Conservation (phyloP, 2,888 invertebrate genomes). For the Pandemis corylana region DNA sequence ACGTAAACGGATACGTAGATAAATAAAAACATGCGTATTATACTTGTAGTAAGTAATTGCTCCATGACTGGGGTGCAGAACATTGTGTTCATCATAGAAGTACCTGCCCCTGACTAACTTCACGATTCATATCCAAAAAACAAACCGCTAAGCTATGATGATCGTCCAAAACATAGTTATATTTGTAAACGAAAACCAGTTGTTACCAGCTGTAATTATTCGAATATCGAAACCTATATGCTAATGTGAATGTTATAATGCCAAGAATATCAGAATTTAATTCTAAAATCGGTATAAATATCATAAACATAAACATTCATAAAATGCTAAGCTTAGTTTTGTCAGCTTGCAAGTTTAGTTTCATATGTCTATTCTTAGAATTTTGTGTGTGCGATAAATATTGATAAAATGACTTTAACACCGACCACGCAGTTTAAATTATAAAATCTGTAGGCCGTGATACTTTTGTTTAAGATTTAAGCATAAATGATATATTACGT, state of each 20-base stretch:
- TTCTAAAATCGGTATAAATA: background rate
- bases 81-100: no score
- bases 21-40: no score
- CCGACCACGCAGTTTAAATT: background rate
- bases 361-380: background rate
- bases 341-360: no score
- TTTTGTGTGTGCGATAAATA: background rate
- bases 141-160: no score
- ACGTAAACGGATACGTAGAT: no score
- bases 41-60: no score
- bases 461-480: background rate
- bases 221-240: background rate
- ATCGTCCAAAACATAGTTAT: background rate
- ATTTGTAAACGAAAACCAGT: background rate
- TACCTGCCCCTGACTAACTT: no score
- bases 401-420: background rate
- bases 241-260: background rate
- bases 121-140: no score
- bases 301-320: background rate
- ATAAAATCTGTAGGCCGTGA: background rate
- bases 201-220: background rate
- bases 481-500: conserved; percentile 3
- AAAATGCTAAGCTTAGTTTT: no score
- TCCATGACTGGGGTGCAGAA: no score
- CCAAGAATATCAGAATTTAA: background rate